Evolutionary conservation across 2,113 vertebrate genomes (phyloP), one percentile per base, ranked within the genome.

Genomic region (Struthidea cinerea): DNA sequence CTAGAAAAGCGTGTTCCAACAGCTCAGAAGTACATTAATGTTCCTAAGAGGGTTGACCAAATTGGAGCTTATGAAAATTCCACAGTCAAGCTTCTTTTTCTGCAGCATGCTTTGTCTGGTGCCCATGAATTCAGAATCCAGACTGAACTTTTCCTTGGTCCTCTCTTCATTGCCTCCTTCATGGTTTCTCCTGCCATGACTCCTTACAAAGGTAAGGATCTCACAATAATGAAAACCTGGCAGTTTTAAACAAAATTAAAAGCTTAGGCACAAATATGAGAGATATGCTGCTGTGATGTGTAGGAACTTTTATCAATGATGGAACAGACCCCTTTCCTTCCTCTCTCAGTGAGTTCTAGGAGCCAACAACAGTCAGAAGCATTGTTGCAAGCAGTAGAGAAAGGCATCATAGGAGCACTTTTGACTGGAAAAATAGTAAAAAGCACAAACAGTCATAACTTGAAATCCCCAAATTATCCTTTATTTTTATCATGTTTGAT

Each of bases 301-400:
- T 18, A 64, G 23, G 35, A 63, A 50, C 0, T 49, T 50, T 26
- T 49, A 4, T 22, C 2, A 0, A 3, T 8, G 16, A 55, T 26
- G 21, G 5, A 8, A 39, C 6, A 26, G 7, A 22, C 1, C 2
- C 24, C 7, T 20, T 67, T 81, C 4, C 12, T 63, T 11, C 28
- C 12, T 44, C 21, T 57, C 23, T 53, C 5, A 64, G 5, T 55
- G 16, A 70, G 77, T 63, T 67, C 28, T 46, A 46, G 39, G 13
- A 71, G 14, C 8, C 44, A 63, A 56, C 6, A 84, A 27, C 6
- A 39, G 55, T 49, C 5, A 2, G 35, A 68, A 63, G 2, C 8
- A 80, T 30, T 75, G 16, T 6, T 71, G 35, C 8, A 84, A 63
- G 19, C 17, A 33, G 15, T 16, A 59, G 35, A 14, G 5, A 23